Evolutionary conservation across 1,140 invertebrate species (phyloP).

Genomic region (Platorchestia sp.): DNA sequence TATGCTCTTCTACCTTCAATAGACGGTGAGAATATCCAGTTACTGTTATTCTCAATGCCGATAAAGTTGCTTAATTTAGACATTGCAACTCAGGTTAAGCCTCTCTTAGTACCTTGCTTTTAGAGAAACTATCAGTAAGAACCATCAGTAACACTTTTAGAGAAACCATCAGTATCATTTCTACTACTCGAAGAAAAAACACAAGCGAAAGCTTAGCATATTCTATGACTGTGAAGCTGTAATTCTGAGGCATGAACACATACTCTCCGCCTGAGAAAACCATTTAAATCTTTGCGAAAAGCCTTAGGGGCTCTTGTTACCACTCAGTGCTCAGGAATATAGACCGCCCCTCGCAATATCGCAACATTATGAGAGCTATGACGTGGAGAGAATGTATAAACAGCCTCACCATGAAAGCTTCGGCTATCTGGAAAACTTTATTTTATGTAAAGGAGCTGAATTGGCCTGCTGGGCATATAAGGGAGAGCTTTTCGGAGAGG

Average conservation of each 20-base stretch:
- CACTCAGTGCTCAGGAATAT: neutral
- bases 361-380: constrained; percentile 18
- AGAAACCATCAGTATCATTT: neutral
- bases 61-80: neutral
- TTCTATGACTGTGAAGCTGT: neutral
- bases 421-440: constrained; percentile 27
- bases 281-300: neutral
- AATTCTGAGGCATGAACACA: neutral
- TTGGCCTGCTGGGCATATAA: constrained; percentile 38
- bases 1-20: neutral
- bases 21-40: neutral
- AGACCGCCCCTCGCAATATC: neutral
- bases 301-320: neutral
- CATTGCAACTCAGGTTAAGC: neutral
- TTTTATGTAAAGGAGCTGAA: constrained; percentile 23
- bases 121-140: neutral
- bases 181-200: neutral
- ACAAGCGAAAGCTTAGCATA: neutral
- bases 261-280: neutral
- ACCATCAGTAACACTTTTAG: no score
- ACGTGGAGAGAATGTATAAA: constrained; percentile 34
- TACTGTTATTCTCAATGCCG: neutral
- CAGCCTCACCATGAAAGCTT: constrained; percentile 17
- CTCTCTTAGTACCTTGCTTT: neutral
- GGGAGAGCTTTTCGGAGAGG: neutral